Conservation (phyloP, 2,888 invertebrate species). For the Sesia bembeciformis region DNA sequence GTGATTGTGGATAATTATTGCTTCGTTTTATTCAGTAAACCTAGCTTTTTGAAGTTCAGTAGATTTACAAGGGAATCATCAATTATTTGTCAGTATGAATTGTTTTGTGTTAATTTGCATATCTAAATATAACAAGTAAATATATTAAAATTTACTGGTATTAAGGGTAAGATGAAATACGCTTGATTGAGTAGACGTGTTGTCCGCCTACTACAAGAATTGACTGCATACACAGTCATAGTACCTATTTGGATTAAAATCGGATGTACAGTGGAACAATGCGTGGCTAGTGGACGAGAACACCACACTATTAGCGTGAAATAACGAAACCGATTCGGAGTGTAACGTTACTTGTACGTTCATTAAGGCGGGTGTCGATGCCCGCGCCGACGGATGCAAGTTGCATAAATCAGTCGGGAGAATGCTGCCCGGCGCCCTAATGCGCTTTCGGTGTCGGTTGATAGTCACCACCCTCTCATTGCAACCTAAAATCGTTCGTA, state of each 20-base stretch:
- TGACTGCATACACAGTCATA: no score
- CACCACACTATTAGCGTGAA: conserved; percentile 53
- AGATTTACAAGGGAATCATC: no score
- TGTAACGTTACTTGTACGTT: conserved; percentile 62
- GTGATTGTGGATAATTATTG: no score
- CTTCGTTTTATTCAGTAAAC: no score
- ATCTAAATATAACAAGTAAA: no score
- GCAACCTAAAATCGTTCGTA: conserved; percentile 21
- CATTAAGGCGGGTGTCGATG: conserved; percentile 63
- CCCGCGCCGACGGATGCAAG: conserved; percentile 48
- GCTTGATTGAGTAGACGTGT: no score
- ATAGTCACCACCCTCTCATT: conserved; percentile 34
- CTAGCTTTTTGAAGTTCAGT: no score
- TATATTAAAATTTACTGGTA: no score
- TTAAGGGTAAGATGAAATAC: no score
- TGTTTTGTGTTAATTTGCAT: no score
- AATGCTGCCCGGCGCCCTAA: conserved; percentile 63
- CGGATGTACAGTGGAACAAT: conserved; percentile 8
- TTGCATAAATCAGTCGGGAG: conserved; percentile 67
- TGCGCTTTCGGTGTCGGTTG: conserved; percentile 68
- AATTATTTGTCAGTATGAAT: no score
- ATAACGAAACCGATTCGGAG: conserved; percentile 60
- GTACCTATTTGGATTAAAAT: conserved; percentile 13
- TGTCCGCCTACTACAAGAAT: no score
- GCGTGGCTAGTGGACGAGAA: conserved; percentile 9